Evolutionary conservation across 2,113 vertebrate species (phyloP).

Genomic region (Pholis gunnellus): DNA sequence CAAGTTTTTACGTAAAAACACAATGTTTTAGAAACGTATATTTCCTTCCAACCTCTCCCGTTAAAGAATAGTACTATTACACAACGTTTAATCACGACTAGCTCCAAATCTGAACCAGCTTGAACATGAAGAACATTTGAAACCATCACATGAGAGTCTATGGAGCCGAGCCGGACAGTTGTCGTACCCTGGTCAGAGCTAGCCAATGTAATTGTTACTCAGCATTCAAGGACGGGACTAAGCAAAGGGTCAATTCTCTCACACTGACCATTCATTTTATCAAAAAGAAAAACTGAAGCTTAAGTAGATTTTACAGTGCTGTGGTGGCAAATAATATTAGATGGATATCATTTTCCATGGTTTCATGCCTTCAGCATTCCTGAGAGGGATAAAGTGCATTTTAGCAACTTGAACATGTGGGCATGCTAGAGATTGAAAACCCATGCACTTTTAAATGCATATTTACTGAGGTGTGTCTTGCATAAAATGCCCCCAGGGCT

Average conservation of each 20-base stretch:
- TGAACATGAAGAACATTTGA: too few relatives aligned
- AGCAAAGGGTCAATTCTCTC: background rate
- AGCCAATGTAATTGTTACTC: too few relatives aligned
- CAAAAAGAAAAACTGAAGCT: background rate
- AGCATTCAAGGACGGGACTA: too few relatives aligned
- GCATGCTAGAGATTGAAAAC: background rate
- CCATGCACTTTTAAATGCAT: background rate
- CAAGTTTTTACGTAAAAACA: too few relatives aligned
- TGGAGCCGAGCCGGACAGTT: too few relatives aligned
- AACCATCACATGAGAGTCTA: too few relatives aligned
- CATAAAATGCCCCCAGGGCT: constrained; percentile 65
- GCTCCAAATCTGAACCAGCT: too few relatives aligned
- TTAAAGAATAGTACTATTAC: too few relatives aligned
- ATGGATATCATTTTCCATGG: background rate
- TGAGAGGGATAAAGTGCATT: background rate
- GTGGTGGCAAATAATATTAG: background rate
- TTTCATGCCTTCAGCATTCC: background rate
- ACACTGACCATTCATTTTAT: background rate
- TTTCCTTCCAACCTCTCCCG: too few relatives aligned
- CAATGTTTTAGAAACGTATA: too few relatives aligned
- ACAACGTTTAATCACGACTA: too few relatives aligned
- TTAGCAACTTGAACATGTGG: constrained; percentile 7
- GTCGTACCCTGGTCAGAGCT: too few relatives aligned
- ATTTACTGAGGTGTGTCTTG: constrained; percentile 28
- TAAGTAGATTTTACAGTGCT: background rate